These are phyloP conservation scores for Trogon melanurus DNA, from an alignment of 2,113 vertebrate genomes.

Conservation along the genomic window DNA sequence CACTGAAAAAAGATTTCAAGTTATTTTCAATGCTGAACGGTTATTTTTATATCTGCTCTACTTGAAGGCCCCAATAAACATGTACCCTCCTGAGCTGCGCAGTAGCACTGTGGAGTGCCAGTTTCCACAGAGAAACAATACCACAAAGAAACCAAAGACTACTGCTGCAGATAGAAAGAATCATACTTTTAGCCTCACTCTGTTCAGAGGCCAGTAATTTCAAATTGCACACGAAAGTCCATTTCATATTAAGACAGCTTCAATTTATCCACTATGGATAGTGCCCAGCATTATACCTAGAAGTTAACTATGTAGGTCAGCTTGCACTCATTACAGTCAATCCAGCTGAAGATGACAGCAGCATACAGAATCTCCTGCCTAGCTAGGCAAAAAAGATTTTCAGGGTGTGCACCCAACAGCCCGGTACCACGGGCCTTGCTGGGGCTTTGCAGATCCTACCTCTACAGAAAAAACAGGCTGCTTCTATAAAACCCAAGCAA, in stretches of 20 bases:
- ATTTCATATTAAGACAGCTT: neutral
- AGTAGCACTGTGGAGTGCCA: neutral
- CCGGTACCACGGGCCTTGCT: neutral
- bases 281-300: neutral
- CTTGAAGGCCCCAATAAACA: neutral
- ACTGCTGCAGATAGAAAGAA: neutral
- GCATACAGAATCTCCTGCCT: neutral
- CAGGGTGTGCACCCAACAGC: fast-evolving
- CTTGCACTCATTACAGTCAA: neutral
- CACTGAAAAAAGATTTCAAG: neutral
- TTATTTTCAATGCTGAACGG: neutral
- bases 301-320: neutral
- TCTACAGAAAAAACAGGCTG: neutral
- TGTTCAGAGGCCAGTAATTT: neutral
- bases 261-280: neutral
- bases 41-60: neutral
- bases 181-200: neutral
- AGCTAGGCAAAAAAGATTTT: neutral
- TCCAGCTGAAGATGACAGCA: neutral
- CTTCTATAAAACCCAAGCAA: neutral
- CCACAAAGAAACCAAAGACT: neutral
- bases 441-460: neutral
- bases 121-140: neutral
- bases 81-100: neutral
- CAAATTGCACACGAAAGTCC: neutral